Percentiles rank a stretch among this genome's conserved stretches.
These are phyloP conservation scores for Cataglyphis altisquamis DNA, from an alignment of 2,888 invertebrate genomes.

Conservation along the genomic window DNA sequence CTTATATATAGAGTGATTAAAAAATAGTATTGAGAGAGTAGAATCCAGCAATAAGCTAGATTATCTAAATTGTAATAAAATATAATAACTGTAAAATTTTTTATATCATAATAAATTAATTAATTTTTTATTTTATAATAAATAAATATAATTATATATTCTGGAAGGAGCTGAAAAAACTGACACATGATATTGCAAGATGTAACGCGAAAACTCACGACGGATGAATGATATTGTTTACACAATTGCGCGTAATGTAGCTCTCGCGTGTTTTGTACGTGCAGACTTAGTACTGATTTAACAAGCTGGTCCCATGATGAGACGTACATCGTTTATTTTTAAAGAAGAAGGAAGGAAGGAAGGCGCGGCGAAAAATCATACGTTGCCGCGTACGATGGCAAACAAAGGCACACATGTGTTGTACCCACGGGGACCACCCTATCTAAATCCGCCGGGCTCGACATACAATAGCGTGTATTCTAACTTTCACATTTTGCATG, in stretches of 20 bases:
- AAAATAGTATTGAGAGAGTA: background rate
- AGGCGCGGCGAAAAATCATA: constrained; percentile 37
- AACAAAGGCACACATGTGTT: constrained; percentile 26
- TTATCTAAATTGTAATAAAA: background rate
- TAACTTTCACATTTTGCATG: constrained; percentile 59
- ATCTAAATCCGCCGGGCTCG: constrained; percentile 3
- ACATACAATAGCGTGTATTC: constrained; percentile 47
- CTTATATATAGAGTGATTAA: background rate
- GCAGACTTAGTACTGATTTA: constrained; percentile 23
- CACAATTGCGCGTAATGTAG: background rate
- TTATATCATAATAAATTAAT: background rate
- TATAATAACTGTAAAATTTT: background rate
- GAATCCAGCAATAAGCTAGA: background rate
- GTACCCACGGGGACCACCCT: constrained; percentile 26
- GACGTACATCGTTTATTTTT: constrained; percentile 1
- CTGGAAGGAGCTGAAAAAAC: background rate
- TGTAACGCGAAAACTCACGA: background rate
- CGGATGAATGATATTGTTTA: background rate
- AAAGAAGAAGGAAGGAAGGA: too few relatives aligned
- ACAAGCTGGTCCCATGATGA: constrained; percentile 18
- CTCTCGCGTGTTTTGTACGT: background rate
- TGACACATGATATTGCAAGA: background rate
- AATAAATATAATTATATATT: background rate
- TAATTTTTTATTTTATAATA: background rate
- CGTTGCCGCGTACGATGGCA: constrained; percentile 25